A percentile compares a stretch with the other conserved stretches of the same genome.
phyloP scores from a whole-genome alignment of 2,797 vertebrate genomes.

The Sebastes cheni region DNA sequence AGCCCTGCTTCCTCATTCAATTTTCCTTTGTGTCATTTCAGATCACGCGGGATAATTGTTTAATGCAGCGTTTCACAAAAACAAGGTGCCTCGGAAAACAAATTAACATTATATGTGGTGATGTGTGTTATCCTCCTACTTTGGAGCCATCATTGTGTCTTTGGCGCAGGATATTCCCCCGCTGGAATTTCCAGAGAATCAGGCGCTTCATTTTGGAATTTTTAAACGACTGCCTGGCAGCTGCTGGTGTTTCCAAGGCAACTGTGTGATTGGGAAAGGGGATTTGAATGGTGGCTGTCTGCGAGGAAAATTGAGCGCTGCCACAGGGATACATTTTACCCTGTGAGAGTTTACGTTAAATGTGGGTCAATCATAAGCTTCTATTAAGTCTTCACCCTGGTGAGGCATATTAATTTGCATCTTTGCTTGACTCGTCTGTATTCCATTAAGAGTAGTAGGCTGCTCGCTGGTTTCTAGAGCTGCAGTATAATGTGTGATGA shows the following conservation, averaged over 20 bases:
- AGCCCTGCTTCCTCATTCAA: constrained; percentile 39
- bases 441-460: constrained; percentile 52
- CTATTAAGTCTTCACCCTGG: constrained; percentile 75
- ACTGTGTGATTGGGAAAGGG: constrained; percentile 72
- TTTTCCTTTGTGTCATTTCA: constrained; percentile 50
- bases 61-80: constrained; percentile 37
- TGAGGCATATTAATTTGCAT: constrained; percentile 74
- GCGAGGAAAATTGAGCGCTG: constrained; percentile 66
- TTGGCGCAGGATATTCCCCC: constrained; percentile 36
- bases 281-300: constrained; percentile 74
- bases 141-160: constrained; percentile 12
- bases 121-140: constrained; percentile 13
- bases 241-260: constrained; percentile 78
- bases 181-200: constrained; percentile 71
- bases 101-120: constrained; percentile 11
- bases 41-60: constrained; percentile 44
- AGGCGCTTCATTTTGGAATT: constrained; percentile 64
- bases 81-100: constrained; percentile 34
- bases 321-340: constrained; percentile 66
- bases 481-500: constrained; percentile 45
- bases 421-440: constrained; percentile 56
- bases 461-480: constrained; percentile 44
- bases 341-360: constrained; percentile 72
- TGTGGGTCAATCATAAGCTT: constrained; percentile 79
- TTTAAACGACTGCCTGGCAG: constrained; percentile 69